Evolutionary conservation across 1,140 invertebrate genomes (phyloP), one percentile per base, ranked within the genome.

Genomic region (Zaprionus inermis): DNA sequence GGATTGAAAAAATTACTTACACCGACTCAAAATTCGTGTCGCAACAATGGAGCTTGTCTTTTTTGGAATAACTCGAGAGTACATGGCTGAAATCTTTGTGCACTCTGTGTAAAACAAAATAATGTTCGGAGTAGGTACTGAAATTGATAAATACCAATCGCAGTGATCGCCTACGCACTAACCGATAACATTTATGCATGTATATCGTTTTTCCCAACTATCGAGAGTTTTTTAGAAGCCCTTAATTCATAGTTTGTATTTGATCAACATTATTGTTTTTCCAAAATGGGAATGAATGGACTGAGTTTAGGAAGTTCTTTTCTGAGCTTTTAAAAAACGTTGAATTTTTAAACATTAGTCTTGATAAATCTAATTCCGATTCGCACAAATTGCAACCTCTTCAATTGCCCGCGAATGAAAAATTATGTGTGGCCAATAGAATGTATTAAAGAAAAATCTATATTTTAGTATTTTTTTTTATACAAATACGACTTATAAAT

Each of bases 1-100:
- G 44, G 34, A 20, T 18, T 46, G 1, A 54, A 7, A 11, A 32
- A 36, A n/a, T 44, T 32, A 57, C 68, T 71, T 63, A 74, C 72
- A 44, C 46, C 44, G 18, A 14, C n/a, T 12, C 3, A 75, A 57
- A 5, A 63, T 14, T 16, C 28, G 38, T 38, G 57, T 56, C 22
- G 52, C 38, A 51, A 38, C 56, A 30, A 61, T 3, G n/a, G 10
- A 60, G 16, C n/a, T 69, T 1, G 52, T 36, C 56, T 51, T 55
- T n/a, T 10, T 73, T 69, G 69, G 65, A 18, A 73, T 51, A 57
- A 73, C 64, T 70, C 67, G 67, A 20, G 58, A 18, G 64, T 41
- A 64, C 72, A 75, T 75, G 28, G 16, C 14, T 52, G 36, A 20
- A 18, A 49, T 36, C 20, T 20, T 60, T 30, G 11, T 56, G 59